phyloP scores from a whole-genome alignment of 2,888 invertebrate genomes.

The Parthenolecanium corni region DNA sequence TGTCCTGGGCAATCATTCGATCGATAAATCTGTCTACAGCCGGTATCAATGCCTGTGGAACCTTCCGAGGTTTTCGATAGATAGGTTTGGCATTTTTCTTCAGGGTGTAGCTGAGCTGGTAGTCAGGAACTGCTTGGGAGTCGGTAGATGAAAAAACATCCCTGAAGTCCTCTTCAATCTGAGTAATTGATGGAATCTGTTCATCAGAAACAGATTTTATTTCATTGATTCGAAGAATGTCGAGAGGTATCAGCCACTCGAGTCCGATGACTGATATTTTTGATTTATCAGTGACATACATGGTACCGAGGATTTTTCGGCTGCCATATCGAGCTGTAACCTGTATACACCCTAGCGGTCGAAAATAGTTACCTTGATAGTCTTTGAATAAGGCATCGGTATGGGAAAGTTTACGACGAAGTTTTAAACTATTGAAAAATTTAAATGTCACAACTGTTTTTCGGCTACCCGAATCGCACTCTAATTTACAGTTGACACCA shows the following conservation, averaged over 20 bases:
- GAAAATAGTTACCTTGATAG: too few relatives aligned
- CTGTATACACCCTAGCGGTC: too few relatives aligned
- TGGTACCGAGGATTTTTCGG: not conserved
- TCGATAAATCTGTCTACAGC: not conserved
- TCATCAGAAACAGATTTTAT: not conserved
- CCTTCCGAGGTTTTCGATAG: slow-evolving; percentile 1
- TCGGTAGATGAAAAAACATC: not conserved
- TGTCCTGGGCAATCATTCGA: slow-evolving; percentile 10
- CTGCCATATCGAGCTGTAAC: not conserved
- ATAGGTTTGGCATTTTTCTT: slow-evolving; percentile 6
- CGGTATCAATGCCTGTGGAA: slow-evolving; percentile 4
- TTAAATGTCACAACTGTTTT: not conserved
- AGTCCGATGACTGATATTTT: not conserved
- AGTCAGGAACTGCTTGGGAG: not conserved
- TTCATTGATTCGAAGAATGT: not conserved
- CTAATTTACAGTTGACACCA: not conserved
- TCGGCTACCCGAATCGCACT: not conserved
- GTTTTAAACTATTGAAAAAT: too few relatives aligned
- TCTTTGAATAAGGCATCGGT: too few relatives aligned
- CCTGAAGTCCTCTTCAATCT: not conserved
- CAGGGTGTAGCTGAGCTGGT: not conserved
- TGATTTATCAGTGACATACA: not conserved
- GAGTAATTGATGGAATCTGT: not conserved
- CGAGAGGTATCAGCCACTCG: not conserved
- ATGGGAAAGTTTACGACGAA: too few relatives aligned